Percentiles rank a stretch among this genome's conserved stretches.
Evolutionary conservation across 2,888 invertebrate genomes (phyloP).

Genomic region (Lymantria monacha): DNA sequence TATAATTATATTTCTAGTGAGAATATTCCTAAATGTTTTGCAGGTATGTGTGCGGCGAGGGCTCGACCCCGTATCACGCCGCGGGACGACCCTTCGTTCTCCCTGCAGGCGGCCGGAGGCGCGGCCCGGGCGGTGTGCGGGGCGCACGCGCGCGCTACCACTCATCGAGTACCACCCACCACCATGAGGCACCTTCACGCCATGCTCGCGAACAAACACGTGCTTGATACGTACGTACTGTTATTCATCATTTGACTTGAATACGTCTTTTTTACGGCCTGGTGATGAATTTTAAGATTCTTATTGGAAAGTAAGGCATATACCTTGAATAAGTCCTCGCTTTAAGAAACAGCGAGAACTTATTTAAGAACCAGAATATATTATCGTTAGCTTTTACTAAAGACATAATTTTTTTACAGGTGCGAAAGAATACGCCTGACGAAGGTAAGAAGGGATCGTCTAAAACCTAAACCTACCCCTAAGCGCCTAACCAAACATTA

Average conservation of each 20-base stretch:
- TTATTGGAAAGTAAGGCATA: too few species aligned
- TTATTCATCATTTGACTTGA: too few species aligned
- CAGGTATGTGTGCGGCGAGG: conserved; percentile 83
- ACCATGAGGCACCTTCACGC: conserved; percentile 37
- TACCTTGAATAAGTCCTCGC: too few species aligned
- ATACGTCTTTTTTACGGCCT: too few species aligned
- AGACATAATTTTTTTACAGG: conserved; percentile 39
- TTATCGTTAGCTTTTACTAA: too few species aligned
- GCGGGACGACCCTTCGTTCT: conserved; percentile 85
- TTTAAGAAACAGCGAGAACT: too few species aligned
- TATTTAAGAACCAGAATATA: too few species aligned
- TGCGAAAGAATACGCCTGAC: conserved; percentile 68
- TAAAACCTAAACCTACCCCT: conserved; percentile 45
- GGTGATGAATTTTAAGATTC: too few species aligned
- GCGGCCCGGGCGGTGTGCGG: conserved; percentile 38
- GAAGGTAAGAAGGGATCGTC: conserved; percentile 64
- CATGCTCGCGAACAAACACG: conserved; percentile 20
- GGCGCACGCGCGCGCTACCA: conserved; percentile 54
- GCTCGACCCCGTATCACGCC: conserved; percentile 84
- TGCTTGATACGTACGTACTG: conserved; percentile 52
- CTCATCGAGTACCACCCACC: conserved; percentile 49
- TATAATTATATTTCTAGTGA: too few species aligned
- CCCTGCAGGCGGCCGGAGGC: conserved; percentile 36
- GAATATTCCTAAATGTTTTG: background rate
- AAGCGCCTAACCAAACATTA: conserved; percentile 37